phyloP scores from a whole-genome alignment of 2,113 vertebrate species.

The Chionomys nivalis region DNA sequence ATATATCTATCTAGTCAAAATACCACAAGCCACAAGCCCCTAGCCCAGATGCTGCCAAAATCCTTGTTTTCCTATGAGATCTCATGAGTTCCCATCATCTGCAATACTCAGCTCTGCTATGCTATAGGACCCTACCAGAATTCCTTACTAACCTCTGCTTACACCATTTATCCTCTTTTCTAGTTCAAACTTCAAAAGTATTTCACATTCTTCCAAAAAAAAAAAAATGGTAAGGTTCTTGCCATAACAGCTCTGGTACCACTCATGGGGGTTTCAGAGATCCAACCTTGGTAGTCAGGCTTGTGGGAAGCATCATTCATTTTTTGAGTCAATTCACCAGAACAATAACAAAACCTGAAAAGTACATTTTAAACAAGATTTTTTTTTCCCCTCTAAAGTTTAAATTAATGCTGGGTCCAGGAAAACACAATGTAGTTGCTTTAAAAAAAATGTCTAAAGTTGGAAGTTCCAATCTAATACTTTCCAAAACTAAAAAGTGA shows the following conservation, averaged over 20 bases:
- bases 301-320: neutral
- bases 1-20: neutral
- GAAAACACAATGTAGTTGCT: neutral
- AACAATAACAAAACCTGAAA: neutral
- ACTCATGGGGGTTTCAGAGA: neutral
- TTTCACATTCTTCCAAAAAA: neutral
- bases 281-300: neutral
- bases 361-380: neutral
- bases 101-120: neutral
- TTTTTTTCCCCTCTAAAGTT: neutral
- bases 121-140: neutral
- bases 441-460: neutral
- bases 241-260: neutral
- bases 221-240: neutral
- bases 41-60: neutral
- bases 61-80: neutral
- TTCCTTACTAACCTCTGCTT: neutral
- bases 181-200: neutral
- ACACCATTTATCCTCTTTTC: neutral
- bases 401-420: neutral
- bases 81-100: neutral
- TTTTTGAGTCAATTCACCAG: neutral
- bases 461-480: neutral
- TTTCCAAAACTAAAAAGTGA: neutral
- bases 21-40: neutral